A percentile compares a stretch with the other conserved stretches of the same genome.
These are phyloP conservation scores for Buceros bicornis DNA, from an alignment of 2,797 vertebrate genomes.

Conservation along the genomic window DNA sequence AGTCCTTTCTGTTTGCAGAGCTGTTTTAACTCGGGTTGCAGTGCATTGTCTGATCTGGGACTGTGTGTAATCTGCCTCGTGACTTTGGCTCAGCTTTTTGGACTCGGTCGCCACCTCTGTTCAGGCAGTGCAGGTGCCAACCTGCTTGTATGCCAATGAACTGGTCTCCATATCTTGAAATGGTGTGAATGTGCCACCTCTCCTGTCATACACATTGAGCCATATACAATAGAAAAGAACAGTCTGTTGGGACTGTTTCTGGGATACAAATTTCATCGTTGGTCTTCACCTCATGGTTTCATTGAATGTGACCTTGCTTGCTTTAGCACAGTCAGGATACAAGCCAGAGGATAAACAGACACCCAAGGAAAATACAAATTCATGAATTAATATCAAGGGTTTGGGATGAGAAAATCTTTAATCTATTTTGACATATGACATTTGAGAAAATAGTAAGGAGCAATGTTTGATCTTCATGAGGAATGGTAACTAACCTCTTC, in stretches of 20 bases:
- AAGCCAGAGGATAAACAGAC: background rate
- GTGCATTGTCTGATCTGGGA: background rate
- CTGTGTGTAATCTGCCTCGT: fast-evolving
- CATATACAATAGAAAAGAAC: background rate
- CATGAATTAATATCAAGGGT: background rate
- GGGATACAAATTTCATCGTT: background rate
- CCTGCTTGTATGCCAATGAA: background rate
- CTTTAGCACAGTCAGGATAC: background rate
- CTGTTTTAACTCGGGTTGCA: background rate
- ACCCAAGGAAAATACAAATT: background rate
- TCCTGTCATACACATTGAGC: background rate
- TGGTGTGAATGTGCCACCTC: fast-evolving
- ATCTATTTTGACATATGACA: background rate
- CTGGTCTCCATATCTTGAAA: background rate
- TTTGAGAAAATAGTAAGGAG: background rate
- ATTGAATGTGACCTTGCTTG: background rate
- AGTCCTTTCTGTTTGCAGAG: background rate
- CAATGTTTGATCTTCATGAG: background rate
- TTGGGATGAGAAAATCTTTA: background rate
- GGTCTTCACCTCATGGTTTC: background rate
- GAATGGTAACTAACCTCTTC: background rate
- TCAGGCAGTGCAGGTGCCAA: too few relatives aligned
- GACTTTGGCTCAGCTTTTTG: background rate
- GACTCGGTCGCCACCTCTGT: fast-evolving
- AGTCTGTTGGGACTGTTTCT: background rate